Base-by-base conservation (phyloP, 64 coral and sea anemone species). In the Exaiptasia diaphana region DNA sequence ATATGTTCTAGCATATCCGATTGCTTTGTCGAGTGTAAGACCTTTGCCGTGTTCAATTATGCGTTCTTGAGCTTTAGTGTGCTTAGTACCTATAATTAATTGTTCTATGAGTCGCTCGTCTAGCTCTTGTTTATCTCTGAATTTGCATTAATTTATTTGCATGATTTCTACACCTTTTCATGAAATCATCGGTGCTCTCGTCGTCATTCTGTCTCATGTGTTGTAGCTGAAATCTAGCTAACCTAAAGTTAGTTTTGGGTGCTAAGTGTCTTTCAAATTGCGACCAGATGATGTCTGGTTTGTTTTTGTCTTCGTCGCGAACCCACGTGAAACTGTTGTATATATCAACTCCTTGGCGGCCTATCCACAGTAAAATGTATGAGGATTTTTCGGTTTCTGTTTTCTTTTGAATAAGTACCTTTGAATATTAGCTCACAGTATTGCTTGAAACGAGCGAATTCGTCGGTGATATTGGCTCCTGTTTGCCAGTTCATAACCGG, bases 321-420 rank as follows among this genome's bases (percentile, higher is more conserved):
- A 74, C 82, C 75, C 65, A 81, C 20, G 58, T 44, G 61, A 72
- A 92, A 9, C 67, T 92, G 48, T 86, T 81, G 45, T 55, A 86
- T 2, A 34, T 68, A 43, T 93, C 90, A 60, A 73, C 24, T 9
- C 64, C 67, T 67, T 92, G 65, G 0, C 53, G 74, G 41, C 68
- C 81, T 52, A 80, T 92, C 82, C 82, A 92, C n/a, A 80, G 23
- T 46, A 85, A 63, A 50, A 79, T 62, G 29, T 83, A 91, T 3
- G 81, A 85, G 29, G 64, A 69, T 73, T 80, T 81, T 43, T 91
- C 74, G 63, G 71, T 91, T 48, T 38, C 26, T 37, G 29, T 12
- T 79, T 85, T n/a, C n/a, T 36, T 72, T 78, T 61, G 65, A 46
- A 28, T 62, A 85, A 25, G 74, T 65, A 10, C 90, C 82, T 14